Percentiles rank a stretch among this genome's conserved stretches.
Conservation (phyloP, 2,113 vertebrate species). For the Hystrix brachyura region DNA sequence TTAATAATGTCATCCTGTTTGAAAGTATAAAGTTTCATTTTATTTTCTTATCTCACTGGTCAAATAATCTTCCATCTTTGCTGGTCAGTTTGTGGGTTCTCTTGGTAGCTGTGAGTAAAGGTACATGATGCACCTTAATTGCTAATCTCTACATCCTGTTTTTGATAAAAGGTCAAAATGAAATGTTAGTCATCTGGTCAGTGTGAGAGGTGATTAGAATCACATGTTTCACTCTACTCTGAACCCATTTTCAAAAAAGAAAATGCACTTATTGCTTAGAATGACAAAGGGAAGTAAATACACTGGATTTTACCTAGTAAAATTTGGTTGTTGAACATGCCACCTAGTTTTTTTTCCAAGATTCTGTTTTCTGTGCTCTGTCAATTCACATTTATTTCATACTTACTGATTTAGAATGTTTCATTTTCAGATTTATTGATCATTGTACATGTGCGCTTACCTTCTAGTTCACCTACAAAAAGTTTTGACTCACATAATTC, state of each 20-base stretch:
- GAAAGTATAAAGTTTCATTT: constrained; percentile 57
- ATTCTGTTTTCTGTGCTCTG: background rate
- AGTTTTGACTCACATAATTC: background rate
- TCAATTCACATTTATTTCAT: constrained; percentile 22
- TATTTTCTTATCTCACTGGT: constrained; percentile 54
- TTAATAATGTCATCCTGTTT: constrained; percentile 60
- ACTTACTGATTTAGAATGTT: background rate
- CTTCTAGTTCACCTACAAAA: constrained; percentile 27
- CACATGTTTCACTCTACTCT: background rate
- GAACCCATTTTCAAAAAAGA: constrained; percentile 31
- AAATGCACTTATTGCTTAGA: background rate
- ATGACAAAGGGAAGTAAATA: background rate
- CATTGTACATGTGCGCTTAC: background rate
- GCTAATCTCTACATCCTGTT: constrained; percentile 1
- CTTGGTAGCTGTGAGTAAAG: constrained; percentile 43
- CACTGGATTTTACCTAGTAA: background rate
- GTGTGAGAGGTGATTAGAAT: constrained; percentile 22
- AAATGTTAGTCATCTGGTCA: constrained; percentile 11
- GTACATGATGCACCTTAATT: background rate
- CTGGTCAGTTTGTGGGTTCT: background rate
- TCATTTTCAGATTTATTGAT: constrained; percentile 25
- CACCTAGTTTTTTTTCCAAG: background rate
- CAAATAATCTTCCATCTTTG: constrained; percentile 52
- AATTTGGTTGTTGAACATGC: constrained; percentile 28
- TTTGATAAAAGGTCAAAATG: constrained; percentile 48